These are phyloP conservation scores for Hypena proboscidalis DNA, from an alignment of 2,888 invertebrate species.

Conservation along the genomic window DNA sequence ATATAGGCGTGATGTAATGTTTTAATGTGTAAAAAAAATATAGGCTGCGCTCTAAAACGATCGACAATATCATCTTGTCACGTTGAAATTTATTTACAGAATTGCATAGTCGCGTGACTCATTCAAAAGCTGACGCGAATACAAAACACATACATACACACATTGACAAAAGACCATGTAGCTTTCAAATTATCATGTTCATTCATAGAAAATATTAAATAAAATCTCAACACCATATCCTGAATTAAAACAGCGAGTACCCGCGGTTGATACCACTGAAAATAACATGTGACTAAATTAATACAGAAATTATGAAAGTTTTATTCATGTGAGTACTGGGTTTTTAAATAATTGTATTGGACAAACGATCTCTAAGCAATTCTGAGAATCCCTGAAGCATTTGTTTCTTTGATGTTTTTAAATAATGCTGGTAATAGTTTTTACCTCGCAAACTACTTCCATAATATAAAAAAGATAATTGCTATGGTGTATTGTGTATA, in stretches of 20 bases:
- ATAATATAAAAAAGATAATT: too few relatives aligned
- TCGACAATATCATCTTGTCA: too few relatives aligned
- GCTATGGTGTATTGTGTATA: too few relatives aligned
- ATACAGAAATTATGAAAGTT: conserved; percentile 10
- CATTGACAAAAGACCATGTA: conserved; percentile 25
- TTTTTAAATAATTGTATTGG: not conserved
- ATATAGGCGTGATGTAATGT: too few relatives aligned
- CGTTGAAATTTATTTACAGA: too few relatives aligned
- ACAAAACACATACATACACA: too few relatives aligned
- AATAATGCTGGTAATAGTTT: too few relatives aligned
- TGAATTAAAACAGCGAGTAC: conserved; percentile 36
- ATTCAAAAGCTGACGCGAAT: too few relatives aligned
- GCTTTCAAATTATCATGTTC: conserved; percentile 30
- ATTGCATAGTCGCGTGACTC: too few relatives aligned
- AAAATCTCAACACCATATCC: conserved; percentile 32
- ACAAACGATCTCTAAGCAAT: not conserved
- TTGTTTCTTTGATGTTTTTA: not conserved
- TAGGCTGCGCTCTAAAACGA: too few relatives aligned
- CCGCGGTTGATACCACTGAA: conserved; percentile 5
- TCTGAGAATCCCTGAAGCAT: not conserved
- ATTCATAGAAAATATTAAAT: conserved; percentile 37
- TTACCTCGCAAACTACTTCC: too few relatives aligned
- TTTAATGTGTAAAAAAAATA: too few relatives aligned
- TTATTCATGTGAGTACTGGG: not conserved
- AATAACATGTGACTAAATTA: conserved; percentile 12